phyloP scores from a whole-genome alignment of 2,888 invertebrate species.

The Acrobeloides nanus region DNA sequence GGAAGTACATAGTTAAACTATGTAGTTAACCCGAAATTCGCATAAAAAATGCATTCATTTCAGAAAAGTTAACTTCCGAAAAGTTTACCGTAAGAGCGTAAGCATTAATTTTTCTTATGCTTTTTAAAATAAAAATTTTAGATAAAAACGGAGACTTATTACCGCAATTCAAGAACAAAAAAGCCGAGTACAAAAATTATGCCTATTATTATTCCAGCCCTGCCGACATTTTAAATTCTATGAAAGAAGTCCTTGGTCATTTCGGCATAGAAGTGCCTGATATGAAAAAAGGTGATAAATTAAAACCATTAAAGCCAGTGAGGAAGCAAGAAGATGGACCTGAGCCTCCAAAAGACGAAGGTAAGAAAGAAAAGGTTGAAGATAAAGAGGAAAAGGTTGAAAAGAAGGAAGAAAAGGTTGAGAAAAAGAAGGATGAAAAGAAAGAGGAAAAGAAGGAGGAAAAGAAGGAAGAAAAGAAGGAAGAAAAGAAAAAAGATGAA shows the following conservation, averaged over 20 bases:
- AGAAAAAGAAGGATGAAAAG: slow-evolving; percentile 15
- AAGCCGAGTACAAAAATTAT: slow-evolving; percentile 53
- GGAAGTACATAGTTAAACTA: no score
- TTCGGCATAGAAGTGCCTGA: slow-evolving; percentile 47
- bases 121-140: no score
- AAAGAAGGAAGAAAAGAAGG: slow-evolving; percentile 27
- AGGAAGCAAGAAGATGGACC: slow-evolving; percentile 18
- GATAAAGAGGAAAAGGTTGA: slow-evolving; percentile 29
- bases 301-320: slow-evolving; percentile 41
- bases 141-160: slow-evolving; percentile 51
- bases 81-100: no score
- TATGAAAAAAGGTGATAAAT: slow-evolving; percentile 42
- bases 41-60: no score
- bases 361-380: slow-evolving; percentile 28
- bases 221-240: slow-evolving; percentile 50
- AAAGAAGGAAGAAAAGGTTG: slow-evolving; percentile 13
- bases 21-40: no score
- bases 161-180: slow-evolving; percentile 49
- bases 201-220: slow-evolving; percentile 54
- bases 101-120: no score
- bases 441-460: slow-evolving; percentile 27
- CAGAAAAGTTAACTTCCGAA: no score
- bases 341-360: slow-evolving; percentile 25
- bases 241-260: slow-evolving; percentile 48
- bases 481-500: slow-evolving; percentile 24